phyloP scores from a whole-genome alignment of 2,888 invertebrate species.

The Ochropleura plecta region DNA sequence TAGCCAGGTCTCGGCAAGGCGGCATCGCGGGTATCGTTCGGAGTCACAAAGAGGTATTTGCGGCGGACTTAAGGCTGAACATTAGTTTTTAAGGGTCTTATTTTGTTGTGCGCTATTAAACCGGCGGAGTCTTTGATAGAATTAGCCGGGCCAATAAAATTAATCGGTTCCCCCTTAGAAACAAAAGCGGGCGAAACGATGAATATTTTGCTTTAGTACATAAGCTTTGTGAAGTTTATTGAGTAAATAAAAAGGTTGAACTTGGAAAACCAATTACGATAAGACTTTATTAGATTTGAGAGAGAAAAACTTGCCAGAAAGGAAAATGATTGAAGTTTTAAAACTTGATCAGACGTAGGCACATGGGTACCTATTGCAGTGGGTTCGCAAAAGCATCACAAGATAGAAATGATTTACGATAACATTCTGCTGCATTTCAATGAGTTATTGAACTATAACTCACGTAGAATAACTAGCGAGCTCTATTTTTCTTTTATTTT shows the following conservation, averaged over 20 bases:
- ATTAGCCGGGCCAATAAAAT: constrained; percentile 88
- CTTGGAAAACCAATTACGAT: constrained; percentile 63
- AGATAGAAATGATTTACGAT: constrained; percentile 45
- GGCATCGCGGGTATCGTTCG: constrained; percentile 79
- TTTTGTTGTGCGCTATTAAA: constrained; percentile 89
- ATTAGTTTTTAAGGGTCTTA: constrained; percentile 90
- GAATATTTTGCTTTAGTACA: constrained; percentile 66
- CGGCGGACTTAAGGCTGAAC: constrained; percentile 88
- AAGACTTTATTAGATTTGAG: constrained; percentile 51
- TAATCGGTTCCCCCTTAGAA: constrained; percentile 81
- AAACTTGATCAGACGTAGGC: constrained; percentile 36
- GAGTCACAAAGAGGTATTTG: constrained; percentile 90
- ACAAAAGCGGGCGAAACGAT: constrained; percentile 69
- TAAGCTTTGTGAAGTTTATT: constrained; percentile 66
- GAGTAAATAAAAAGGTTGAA: constrained; percentile 66
- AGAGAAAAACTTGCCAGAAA: constrained; percentile 21
- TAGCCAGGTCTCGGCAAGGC: constrained; percentile 80
- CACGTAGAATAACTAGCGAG: constrained; percentile 38
- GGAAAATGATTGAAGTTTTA: constrained; percentile 15
- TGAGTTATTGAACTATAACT: constrained; percentile 59
- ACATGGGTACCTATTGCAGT: neutral
- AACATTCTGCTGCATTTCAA: constrained; percentile 51
- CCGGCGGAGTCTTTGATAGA: constrained; percentile 86
- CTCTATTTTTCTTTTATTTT: constrained; percentile 29
- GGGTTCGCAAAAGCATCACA: constrained; percentile 13